Conservation (phyloP, 2,888 invertebrate genomes). For the Ennomos fuscantarius region DNA sequence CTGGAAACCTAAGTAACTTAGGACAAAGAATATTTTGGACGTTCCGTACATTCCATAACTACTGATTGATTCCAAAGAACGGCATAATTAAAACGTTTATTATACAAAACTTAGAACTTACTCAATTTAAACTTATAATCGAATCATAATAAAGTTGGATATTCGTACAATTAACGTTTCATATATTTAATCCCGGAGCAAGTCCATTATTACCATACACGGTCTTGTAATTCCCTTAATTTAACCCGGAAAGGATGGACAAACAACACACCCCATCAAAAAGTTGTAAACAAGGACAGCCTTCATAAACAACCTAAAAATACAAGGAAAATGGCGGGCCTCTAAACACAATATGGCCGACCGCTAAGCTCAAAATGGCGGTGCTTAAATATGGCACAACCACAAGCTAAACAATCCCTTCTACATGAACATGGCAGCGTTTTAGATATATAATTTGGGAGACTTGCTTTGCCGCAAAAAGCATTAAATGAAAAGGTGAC, state of each 20-base stretch:
- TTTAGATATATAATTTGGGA: conserved; percentile 28
- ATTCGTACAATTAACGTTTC: no score
- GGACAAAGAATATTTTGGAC: no score
- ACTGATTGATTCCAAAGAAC: no score
- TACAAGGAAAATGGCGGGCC: conserved; percentile 23
- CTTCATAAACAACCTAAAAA: conserved; percentile 28
- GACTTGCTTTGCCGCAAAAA: conserved; percentile 37
- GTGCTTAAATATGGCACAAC: conserved; percentile 9
- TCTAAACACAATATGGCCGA: conserved; percentile 10
- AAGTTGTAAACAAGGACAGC: conserved; percentile 23
- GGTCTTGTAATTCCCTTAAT: neutral
- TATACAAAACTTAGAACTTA: no score
- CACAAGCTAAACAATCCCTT: conserved; percentile 11
- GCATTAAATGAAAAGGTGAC: conserved; percentile 52
- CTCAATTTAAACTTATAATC: no score
- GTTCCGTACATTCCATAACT: no score
- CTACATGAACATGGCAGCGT: conserved; percentile 11
- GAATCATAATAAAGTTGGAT: no score
- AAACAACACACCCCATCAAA: conserved; percentile 19
- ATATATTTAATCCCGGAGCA: neutral
- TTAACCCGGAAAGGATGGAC: conserved; percentile 10
- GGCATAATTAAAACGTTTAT: no score
- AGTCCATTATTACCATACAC: neutral
- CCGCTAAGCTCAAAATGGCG: conserved; percentile 15
- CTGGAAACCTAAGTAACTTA: no score